A percentile compares a stretch with the other conserved stretches of the same genome.
phyloP scores from a whole-genome alignment of 2,888 invertebrate species.

The Aphidoletes aphidimyza region DNA sequence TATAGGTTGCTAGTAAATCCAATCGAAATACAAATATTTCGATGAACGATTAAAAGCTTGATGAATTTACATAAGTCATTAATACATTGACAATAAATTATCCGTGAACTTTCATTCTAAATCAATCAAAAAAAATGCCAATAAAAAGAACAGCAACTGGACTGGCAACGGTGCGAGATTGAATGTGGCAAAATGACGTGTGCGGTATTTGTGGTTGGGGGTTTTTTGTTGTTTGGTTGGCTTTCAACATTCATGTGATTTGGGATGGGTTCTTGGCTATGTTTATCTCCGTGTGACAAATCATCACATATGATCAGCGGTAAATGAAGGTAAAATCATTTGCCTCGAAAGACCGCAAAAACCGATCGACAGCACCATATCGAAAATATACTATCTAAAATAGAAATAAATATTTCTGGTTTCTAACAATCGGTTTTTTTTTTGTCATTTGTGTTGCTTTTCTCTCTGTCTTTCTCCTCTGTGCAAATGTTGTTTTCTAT shows the following conservation, averaged over 20 bases:
- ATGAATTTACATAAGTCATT: constrained; percentile 16
- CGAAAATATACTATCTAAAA: no score
- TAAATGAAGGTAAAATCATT: neutral
- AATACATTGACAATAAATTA: neutral
- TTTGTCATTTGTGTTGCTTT: no score
- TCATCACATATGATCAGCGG: neutral
- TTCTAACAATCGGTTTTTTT: neutral
- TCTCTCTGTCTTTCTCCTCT: neutral
- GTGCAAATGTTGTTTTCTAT: neutral
- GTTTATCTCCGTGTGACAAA: no score
- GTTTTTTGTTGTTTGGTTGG: no score
- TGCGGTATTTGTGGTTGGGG: neutral
- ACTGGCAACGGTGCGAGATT: neutral
- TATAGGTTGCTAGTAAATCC: neutral
- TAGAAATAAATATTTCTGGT: neutral
- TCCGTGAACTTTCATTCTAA: constrained; percentile 32
- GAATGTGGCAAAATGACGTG: neutral
- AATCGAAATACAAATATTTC: neutral
- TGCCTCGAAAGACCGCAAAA: neutral
- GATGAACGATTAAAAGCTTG: neutral
- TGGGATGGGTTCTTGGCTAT: neutral
- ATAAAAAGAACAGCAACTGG: neutral
- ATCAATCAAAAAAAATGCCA: neutral
- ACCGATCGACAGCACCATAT: neutral
- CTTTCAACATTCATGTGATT: no score